These are phyloP conservation scores for Eumerus sabulonum DNA, from an alignment of 2,888 invertebrate species.

Conservation along the genomic window DNA sequence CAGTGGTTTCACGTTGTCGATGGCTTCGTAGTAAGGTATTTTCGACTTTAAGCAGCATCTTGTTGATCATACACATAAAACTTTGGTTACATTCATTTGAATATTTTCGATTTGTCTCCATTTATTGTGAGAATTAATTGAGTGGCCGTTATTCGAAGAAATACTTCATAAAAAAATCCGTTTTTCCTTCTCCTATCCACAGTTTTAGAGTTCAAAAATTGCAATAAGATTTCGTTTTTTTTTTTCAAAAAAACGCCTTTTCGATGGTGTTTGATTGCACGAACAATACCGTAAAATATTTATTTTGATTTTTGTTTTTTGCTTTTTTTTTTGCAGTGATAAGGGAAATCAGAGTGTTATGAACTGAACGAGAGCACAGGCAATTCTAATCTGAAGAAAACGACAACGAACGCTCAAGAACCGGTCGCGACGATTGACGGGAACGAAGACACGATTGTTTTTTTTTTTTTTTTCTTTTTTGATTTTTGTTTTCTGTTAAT, in stretches of 20 bases:
- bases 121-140: constrained; percentile 73
- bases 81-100: constrained; percentile 77
- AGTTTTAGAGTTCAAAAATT: not conserved
- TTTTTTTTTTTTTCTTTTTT: constrained; percentile 14
- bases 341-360: constrained; percentile 35
- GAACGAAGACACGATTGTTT: constrained; percentile 16
- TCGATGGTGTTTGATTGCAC: not conserved
- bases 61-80: constrained; percentile 79
- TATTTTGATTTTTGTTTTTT: not conserved
- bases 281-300: not conserved
- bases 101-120: constrained; percentile 76
- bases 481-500: not conserved
- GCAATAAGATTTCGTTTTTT: constrained; percentile 5
- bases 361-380: constrained; percentile 60
- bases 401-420: constrained; percentile 36
- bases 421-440: constrained; percentile 43
- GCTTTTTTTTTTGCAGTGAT: constrained; percentile 19
- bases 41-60: constrained; percentile 86
- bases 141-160: constrained; percentile 53
- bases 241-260: no score
- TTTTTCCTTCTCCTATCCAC: constrained; percentile 14
- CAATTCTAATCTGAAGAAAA: constrained; percentile 58
- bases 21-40: constrained; percentile 89
- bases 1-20: constrained; percentile 90
- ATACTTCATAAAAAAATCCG: constrained; percentile 70